Evolutionary conservation across 2,888 invertebrate genomes (phyloP), one percentile per base, ranked within the genome.

Genomic region (Ochlodes sylvanus): DNA sequence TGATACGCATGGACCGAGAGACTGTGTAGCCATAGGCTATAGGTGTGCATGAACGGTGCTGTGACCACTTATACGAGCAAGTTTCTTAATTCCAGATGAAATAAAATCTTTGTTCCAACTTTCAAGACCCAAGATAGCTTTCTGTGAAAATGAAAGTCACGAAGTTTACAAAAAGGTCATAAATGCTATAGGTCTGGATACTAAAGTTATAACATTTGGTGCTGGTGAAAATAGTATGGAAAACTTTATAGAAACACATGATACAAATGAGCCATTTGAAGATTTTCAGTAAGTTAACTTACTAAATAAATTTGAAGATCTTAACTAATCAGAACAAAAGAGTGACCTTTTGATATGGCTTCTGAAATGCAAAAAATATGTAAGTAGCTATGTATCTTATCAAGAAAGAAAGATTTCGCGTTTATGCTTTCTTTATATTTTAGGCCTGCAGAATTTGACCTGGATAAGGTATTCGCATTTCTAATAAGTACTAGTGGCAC

Each of bases 401-500:
- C 7, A 7, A 9, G 34, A 34, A 34, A 34, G 7, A 9, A 34
- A 34, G 9, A 34, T 7, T 9, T 34, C 34, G 32, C 7, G 10
- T 38, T 9, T 2, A 38, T 38, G 38, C 38, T 12, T 1, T 12
- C 38, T 12, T 10, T 38, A 38, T 38, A 27, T 82, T 82, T 17
- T 78, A 90, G 90, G 64, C 77, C 82, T 7, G 80, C 82, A 2
- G 74, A 75, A 14, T 79, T 89, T 27, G 85, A 90, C 55, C 34
- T 75, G 21, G 80, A 83, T 0, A 83, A 83, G 57, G 69, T 80
- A 1, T 86, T 81, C 68, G 76, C 70, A 0, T 88, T 86, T 81
- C 73, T 92, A 12, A 70, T 85, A 1, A 79, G 82, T 62, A 87
- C 91, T 0, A 87, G 90, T 2, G 92, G 92, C 0, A 87, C 89